Evolutionary conservation across 2,888 invertebrate species (phyloP).

Genomic region (Heliconius charithonia): DNA sequence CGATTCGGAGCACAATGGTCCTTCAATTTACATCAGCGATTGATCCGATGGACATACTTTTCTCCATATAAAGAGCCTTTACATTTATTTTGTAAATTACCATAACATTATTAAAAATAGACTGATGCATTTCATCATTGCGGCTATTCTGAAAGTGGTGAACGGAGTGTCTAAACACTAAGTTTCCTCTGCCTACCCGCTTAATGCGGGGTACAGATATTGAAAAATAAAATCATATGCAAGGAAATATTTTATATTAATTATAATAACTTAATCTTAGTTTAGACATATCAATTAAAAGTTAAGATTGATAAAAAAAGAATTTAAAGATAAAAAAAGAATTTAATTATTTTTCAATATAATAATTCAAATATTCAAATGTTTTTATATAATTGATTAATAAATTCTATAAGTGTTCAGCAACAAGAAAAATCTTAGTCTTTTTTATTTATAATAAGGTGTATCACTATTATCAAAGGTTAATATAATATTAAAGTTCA

Average conservation of each 20-base stretch:
- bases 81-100: constrained; percentile 42
- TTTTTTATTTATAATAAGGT: constrained; percentile 3
- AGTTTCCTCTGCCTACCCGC: no score
- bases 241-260: background rate
- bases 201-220: no score
- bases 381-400: background rate
- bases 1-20: constrained; percentile 58
- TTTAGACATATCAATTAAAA: background rate
- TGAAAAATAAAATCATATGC: background rate
- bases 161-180: no score
- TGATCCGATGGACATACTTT: constrained; percentile 50
- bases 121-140: background rate
- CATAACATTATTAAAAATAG: background rate
- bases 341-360: background rate
- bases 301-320: background rate
- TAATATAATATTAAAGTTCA: constrained; percentile 9
- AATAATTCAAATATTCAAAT: background rate
- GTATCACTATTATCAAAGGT: constrained; percentile 3
- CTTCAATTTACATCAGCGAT: constrained; percentile 63
- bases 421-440: background rate
- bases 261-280: background rate
- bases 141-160: no score
- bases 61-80: constrained; percentile 44
- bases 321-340: no score
- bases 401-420: background rate